Evolutionary conservation across 2,888 invertebrate species (phyloP), one percentile per base, ranked within the genome.

Genomic region (Cephus nigrinus): DNA sequence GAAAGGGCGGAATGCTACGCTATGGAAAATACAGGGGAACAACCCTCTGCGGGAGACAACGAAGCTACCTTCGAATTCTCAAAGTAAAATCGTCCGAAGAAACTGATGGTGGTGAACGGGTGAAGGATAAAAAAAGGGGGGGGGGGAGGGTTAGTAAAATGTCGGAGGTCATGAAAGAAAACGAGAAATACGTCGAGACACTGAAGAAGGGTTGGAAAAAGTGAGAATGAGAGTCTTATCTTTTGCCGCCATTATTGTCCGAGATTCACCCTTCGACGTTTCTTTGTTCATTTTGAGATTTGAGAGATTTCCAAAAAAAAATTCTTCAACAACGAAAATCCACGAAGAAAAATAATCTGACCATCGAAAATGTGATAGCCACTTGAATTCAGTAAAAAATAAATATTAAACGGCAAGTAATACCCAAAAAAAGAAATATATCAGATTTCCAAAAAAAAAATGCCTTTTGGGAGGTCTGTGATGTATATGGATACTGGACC

Each of bases 1-100:
- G 74, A 68, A 81, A 72, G 75, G 55, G 55, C 55, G 55, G 55
- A 23, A 55, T 55, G 55, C 55, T 23, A 15, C 55, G 40, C 0
- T 55, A 55, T 4, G 55, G 23, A 55, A 55, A 55, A 23, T 55
- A 15, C 55, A 75, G 79, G 78, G 75, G 78, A 82, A 81, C 79
- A 34, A 31, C 68, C 33, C 68, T 55, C 55, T 55, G 55, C 55
- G 23, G 55, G 55, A 55, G 55, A 55, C 55, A 55, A 55, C 23
- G 55, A 55, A 55, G 55, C 55, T 55, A 55, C 55, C 55, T 23
- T 23, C 55, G 23, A 23, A 23, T 55, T 55, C 12, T 11, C 15
- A 1, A 23, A 34, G 33, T 30, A 32, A 72, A 72, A 35, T 31
- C 55, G 36, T 36, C 73, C 73, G n/a, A 15, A 72, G 69, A 76